Evolutionary conservation across 2,113 vertebrate species (phyloP).

Genomic region (Chrysemys picta): DNA sequence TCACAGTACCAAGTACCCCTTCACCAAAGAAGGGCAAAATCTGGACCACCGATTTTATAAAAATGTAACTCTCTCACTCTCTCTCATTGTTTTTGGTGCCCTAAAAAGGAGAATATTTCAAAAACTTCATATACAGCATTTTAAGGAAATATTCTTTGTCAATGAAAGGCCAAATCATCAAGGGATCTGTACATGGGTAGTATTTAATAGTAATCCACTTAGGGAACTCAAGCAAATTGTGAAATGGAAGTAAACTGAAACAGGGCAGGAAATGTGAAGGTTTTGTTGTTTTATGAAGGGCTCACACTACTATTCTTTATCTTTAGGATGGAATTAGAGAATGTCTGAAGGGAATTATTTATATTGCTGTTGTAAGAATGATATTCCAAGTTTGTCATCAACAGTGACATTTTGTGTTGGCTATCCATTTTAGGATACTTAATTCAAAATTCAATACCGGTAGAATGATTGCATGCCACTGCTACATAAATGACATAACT

Average conservation of each 20-base stretch:
- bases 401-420: neutral
- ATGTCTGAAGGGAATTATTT: neutral
- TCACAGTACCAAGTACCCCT: neutral
- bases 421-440: neutral
- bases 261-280: rapidly evolving
- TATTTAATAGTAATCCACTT: neutral
- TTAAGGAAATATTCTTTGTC: neutral
- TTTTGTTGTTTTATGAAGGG: neutral
- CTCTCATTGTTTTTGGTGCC: neutral
- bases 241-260: neutral
- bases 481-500: neutral
- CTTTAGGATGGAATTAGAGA: neutral
- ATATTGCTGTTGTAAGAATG: neutral
- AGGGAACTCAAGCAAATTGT: neutral
- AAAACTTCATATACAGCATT: rapidly evolving
- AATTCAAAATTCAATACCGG: neutral
- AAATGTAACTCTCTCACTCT: rapidly evolving
- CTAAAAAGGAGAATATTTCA: neutral
- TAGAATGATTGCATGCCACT: neutral
- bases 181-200: neutral
- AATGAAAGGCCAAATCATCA: neutral
- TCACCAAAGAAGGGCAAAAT: neutral
- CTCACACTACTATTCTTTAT: neutral
- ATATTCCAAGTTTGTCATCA: neutral
- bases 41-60: neutral